These are phyloP conservation scores for Phyllotreta cruciferae DNA, from an alignment of 2,888 invertebrate species.

Conservation along the genomic window DNA sequence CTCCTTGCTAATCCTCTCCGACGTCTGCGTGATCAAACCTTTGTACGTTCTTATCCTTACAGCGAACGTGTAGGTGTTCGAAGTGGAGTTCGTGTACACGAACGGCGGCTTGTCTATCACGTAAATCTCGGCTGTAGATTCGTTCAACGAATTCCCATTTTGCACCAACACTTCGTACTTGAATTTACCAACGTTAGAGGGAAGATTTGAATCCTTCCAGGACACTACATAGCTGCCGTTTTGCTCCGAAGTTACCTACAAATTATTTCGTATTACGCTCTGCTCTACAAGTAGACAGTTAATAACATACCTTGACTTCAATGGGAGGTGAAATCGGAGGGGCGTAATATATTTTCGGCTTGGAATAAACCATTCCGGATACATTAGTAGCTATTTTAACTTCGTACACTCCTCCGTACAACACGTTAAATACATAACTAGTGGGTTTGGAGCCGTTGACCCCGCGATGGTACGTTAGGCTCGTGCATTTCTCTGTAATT, in stretches of 20 bases:
- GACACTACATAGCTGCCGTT: constrained; percentile 71
- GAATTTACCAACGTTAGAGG: constrained; percentile 51
- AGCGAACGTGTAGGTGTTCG: constrained; percentile 68
- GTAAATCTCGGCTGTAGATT: constrained; percentile 62
- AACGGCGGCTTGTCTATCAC: constrained; percentile 65
- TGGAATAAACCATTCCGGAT: constrained; percentile 60
- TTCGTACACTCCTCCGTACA: constrained; percentile 64
- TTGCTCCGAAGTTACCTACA: constrained; percentile 61
- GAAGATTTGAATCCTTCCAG: constrained; percentile 67
- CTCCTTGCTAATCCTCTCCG: constrained; percentile 64
- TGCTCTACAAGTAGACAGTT: too few species aligned
- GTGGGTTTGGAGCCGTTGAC: constrained; percentile 32
- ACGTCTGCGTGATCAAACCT: constrained; percentile 69
- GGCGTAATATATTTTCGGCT: constrained; percentile 63
- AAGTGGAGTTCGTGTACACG: constrained; percentile 63
- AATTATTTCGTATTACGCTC: not conserved
- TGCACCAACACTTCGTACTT: constrained; percentile 73
- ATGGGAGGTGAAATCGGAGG: constrained; percentile 69
- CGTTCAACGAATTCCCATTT: constrained; percentile 62
- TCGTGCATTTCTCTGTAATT: constrained; percentile 59
- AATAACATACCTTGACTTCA: constrained; percentile 62
- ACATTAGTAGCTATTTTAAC: constrained; percentile 63
- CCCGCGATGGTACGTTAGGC: constrained; percentile 55
- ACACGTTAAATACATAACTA: constrained; percentile 60
- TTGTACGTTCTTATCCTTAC: constrained; percentile 68